Base-by-base conservation (phyloP, 2,888 invertebrate species). In the Cephus sareptanus region DNA sequence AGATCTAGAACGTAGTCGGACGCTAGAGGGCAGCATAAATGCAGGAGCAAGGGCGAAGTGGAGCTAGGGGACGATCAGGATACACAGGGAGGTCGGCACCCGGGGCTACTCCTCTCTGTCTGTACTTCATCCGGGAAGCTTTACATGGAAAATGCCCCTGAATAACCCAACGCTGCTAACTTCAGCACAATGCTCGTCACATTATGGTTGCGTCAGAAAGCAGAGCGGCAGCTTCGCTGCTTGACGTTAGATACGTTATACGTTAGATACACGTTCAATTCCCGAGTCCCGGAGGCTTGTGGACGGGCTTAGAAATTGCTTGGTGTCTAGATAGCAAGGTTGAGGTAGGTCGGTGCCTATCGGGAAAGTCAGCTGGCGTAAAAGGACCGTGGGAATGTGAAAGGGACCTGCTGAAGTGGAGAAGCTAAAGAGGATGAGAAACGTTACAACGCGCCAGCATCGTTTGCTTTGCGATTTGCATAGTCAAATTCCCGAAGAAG, bases 141-240 rank as follows among this genome's bases (percentile, higher is more conserved):
- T 85, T 87, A 84, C 87, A 89, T 89, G 88, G 86, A 87, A 56
- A 89, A 89, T 88, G 87, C 86, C 83, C 84, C 85, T 88, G 88
- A 88, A 89, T 89, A 89, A 88, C 87, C 85, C 83, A 85, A 86
- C 85, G 82, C 83, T 82, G 86, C 86, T 88, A 88, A 89, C 88
- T 89, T 84, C 81, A 85, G 85, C 86, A 89, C 89, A 89, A 89
- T 89, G 86, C 85, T 85, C 86, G 87, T 89, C 89, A 88, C 87
- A 87, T 88, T 88, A 88, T 84, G 23, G 86, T 89, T 88, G 85
- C 87, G 83, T 84, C 85, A 85, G 88, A 84, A 85, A 85, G 85
- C 83, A 82, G 80, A 23, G 56, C 56, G 23, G 56, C 56, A 56
- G 6, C 56, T 56, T 56, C 23, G 6, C 23, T 0, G 23, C 56